Evolutionary conservation across 2,113 vertebrate genomes (phyloP).

Genomic region (Crocuta crocuta): DNA sequence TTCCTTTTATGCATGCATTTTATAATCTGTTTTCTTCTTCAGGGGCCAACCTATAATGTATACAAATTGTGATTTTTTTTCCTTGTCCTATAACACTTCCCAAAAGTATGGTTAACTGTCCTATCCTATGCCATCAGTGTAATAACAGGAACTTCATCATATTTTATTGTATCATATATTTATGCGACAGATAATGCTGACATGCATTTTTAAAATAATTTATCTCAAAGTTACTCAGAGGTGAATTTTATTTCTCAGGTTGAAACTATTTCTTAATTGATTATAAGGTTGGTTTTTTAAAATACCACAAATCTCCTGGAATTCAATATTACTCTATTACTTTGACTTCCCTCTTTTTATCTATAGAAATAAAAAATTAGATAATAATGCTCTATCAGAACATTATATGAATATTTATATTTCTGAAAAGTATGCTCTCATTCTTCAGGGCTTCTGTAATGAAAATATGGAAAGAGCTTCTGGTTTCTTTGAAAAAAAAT

Average conservation of each 20-base stretch:
- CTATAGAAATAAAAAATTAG: slow-evolving; percentile 64
- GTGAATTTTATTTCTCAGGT: slow-evolving; percentile 41
- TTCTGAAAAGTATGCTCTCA: slow-evolving; percentile 54
- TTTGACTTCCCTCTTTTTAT: slow-evolving; percentile 37
- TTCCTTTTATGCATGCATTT: not conserved
- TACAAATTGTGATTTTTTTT: not conserved
- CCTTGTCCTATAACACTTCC: not conserved
- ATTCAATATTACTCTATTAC: slow-evolving; percentile 58
- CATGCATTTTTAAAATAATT: not conserved
- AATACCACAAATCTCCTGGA: slow-evolving; percentile 50
- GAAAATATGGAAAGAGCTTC: slow-evolving; percentile 73
- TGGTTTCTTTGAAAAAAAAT: slow-evolving; percentile 69
- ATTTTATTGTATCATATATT: not conserved
- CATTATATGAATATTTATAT: slow-evolving; percentile 72
- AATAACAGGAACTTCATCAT: not conserved
- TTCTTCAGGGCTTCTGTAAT: slow-evolving; percentile 58
- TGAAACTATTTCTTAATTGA: slow-evolving; percentile 43
- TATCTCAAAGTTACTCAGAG: not conserved
- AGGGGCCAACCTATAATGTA: not conserved
- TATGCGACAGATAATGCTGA: not conserved
- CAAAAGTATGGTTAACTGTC: not conserved
- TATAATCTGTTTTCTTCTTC: slow-evolving; percentile 22
- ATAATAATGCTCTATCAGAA: slow-evolving; percentile 25
- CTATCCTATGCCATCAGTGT: not conserved
- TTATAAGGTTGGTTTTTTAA: slow-evolving; percentile 41